These are phyloP conservation scores for Girardinichthys multiradiatus DNA, from an alignment of 2,113 vertebrate species.

Conservation along the genomic window DNA sequence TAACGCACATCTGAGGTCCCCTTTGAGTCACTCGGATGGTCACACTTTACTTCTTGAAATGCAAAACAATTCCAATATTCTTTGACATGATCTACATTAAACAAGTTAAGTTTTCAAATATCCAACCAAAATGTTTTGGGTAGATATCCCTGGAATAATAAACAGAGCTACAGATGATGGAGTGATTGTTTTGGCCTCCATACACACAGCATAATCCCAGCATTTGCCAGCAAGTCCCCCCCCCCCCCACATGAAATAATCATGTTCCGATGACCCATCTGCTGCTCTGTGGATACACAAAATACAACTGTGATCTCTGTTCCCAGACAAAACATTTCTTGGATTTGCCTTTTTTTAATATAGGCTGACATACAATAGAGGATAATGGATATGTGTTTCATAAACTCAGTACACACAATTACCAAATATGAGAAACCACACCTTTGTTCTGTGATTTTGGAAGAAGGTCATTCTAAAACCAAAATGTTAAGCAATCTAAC, in stretches of 20 bases:
- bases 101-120: not conserved
- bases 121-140: conserved; percentile 2
- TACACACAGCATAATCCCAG: conserved; percentile 41
- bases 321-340: conserved; percentile 10
- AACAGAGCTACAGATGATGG: conserved; percentile 26
- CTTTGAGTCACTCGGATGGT: not conserved
- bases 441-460: not conserved
- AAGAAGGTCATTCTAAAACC: not conserved
- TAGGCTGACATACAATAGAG: not conserved
- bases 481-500: not conserved
- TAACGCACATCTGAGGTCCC: not conserved
- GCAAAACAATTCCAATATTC: not conserved
- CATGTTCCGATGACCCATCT: conserved; percentile 53
- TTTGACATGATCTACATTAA: not conserved
- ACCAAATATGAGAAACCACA: not conserved
- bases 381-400: not conserved
- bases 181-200: conserved; percentile 52
- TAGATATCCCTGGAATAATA: conserved; percentile 1
- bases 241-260: conserved; percentile 44
- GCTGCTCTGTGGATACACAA: conserved; percentile 27
- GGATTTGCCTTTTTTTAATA: conserved; percentile 12
- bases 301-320: conserved; percentile 8
- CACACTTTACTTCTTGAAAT: not conserved
- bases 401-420: not conserved
- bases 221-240: conserved; percentile 13